Conservation (phyloP, 2,113 vertebrate genomes). For the Festucalex cinctus region DNA sequence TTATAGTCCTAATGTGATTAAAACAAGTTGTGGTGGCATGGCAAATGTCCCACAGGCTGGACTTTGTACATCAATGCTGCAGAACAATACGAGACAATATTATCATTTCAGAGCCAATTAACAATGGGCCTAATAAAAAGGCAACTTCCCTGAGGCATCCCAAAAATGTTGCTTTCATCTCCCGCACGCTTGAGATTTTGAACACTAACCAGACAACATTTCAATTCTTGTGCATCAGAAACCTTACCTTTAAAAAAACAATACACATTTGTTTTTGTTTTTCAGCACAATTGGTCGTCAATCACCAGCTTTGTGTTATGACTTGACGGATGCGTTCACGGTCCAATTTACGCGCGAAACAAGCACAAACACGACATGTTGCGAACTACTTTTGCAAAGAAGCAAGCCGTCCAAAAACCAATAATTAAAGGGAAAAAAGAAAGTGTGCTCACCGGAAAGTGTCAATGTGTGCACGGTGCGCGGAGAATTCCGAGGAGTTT, state of each 20-base stretch:
- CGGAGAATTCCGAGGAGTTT: conserved; percentile 74
- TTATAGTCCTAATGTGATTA: background rate
- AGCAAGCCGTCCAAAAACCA: background rate
- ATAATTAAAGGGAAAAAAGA: background rate
- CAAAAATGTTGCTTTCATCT: conserved; percentile 50
- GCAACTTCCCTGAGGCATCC: conserved; percentile 56
- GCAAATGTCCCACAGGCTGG: background rate
- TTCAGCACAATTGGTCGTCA: conserved; percentile 13
- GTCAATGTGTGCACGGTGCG: conserved; percentile 47
- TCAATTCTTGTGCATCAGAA: conserved; percentile 35
- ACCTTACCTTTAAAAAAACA: background rate
- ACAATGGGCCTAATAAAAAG: conserved; percentile 26
- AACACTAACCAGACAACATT: conserved; percentile 33
- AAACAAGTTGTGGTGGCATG: background rate
- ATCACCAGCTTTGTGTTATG: background rate
- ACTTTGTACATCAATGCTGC: conserved; percentile 9
- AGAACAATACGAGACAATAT: conserved; percentile 44
- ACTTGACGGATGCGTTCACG: background rate
- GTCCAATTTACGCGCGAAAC: background rate
- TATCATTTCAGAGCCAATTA: conserved; percentile 42
- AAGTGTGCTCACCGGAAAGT: conserved; percentile 55
- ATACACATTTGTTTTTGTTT: no score
- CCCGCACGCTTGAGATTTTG: conserved; percentile 24
- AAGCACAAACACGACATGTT: background rate
- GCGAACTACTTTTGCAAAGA: conserved; percentile 11